phyloP scores from a whole-genome alignment of 2,888 invertebrate species.

The Hypsopygia costalis region DNA sequence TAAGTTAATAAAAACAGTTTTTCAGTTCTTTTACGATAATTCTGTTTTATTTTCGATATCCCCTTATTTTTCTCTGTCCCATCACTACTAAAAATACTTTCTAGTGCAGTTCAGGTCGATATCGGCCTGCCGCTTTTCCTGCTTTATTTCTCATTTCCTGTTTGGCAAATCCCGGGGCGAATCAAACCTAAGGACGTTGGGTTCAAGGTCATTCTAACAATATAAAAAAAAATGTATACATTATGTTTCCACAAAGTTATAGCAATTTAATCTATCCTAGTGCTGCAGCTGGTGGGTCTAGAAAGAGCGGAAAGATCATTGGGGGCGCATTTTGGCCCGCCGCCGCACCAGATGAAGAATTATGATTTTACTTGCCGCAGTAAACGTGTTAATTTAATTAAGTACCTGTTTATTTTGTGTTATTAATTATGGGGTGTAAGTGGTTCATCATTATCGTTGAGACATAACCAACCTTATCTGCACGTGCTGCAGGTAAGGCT shows the following conservation, averaged over 20 bases:
- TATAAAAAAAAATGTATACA: constrained; percentile 15
- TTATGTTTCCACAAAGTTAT: constrained; percentile 13
- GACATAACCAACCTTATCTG: too few species aligned
- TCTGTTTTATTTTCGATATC: constrained; percentile 20
- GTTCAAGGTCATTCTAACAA: too few species aligned
- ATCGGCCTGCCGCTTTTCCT: too few species aligned
- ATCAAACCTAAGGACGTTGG: constrained; percentile 15
- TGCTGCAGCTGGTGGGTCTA: constrained; percentile 7
- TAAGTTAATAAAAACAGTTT: constrained; percentile 12
- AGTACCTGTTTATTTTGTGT: too few species aligned
- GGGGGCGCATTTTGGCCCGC: constrained; percentile 16
- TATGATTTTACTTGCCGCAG: constrained; percentile 15
- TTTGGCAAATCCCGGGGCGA: constrained; percentile 24
- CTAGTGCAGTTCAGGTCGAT: constrained; percentile 23
- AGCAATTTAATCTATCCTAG: constrained; percentile 9
- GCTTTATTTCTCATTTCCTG: too few species aligned
- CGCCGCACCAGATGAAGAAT: constrained; percentile 17
- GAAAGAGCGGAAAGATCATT: constrained; percentile 15
- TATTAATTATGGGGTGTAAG: too few species aligned
- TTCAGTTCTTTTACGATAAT: constrained; percentile 9
- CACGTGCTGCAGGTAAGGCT: too few species aligned
- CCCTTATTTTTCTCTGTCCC: constrained; percentile 23
- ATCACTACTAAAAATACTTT: constrained; percentile 26
- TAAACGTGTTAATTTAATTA: too few species aligned
- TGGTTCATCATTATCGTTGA: too few species aligned